phyloP scores from a whole-genome alignment of 2,113 vertebrate genomes.

The Notarius lentiginosus region DNA sequence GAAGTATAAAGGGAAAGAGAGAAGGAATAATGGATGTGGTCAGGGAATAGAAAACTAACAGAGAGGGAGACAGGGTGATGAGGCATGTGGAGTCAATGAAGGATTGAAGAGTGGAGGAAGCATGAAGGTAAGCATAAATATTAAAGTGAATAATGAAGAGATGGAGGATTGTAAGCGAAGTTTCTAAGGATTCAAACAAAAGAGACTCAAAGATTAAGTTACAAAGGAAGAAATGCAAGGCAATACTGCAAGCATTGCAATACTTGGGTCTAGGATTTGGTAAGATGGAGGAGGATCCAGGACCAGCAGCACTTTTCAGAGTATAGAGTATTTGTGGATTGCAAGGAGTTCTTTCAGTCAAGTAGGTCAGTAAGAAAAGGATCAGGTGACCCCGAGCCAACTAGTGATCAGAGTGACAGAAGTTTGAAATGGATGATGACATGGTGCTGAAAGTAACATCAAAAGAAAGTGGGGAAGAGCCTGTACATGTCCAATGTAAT shows the following conservation, averaged over 20 bases:
- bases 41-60: slow-evolving; percentile 7
- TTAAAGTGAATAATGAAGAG: not conserved
- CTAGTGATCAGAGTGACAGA: not conserved
- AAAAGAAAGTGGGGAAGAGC: not conserved
- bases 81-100: slow-evolving; percentile 42
- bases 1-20: slow-evolving; percentile 57
- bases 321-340: not conserved
- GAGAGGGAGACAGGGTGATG: slow-evolving; percentile 54
- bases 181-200: not conserved
- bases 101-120: not conserved
- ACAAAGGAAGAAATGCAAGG: not conserved
- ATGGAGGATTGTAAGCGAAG: not conserved
- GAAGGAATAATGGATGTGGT: slow-evolving; percentile 56
- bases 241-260: not conserved
- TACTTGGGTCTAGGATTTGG: not conserved
- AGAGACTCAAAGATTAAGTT: not conserved
- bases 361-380: not conserved
- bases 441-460: not conserved
- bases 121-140: not conserved
- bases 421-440: not conserved
- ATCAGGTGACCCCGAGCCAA: not conserved
- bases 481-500: not conserved
- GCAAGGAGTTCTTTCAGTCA: not conserved
- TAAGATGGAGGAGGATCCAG: not conserved
- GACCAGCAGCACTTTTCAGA: no score